Evolutionary conservation across 1,140 invertebrate genomes (phyloP).

Genomic region (Lucilia cuprina): DNA sequence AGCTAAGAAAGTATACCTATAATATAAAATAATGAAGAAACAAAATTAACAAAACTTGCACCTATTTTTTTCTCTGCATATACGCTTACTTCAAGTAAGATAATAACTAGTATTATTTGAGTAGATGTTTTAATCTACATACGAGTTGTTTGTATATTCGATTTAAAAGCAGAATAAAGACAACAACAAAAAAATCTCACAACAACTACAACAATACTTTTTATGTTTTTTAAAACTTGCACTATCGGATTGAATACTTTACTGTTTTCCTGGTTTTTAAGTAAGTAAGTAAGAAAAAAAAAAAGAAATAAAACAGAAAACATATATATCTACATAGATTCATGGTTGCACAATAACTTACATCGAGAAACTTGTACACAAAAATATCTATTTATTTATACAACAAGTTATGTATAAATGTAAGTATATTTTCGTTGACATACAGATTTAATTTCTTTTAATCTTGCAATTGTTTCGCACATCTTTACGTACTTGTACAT

Average conservation of each 20-base stretch:
- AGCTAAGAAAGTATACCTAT: no score
- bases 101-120: not conserved
- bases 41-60: no score
- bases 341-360: no score
- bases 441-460: constrained; percentile 37
- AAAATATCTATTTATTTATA: no score
- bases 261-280: constrained; percentile 23
- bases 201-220: no score
- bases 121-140: not conserved
- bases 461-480: constrained; percentile 34
- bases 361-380: no score
- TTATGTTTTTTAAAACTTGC: not conserved
- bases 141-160: not conserved
- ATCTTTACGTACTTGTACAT: not conserved
- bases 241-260: constrained; percentile 2
- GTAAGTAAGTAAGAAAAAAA: not conserved
- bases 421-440: not conserved
- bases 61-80: no score
- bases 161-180: not conserved
- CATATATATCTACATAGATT: not conserved
- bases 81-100: no score
- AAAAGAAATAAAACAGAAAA: no score
- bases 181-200: not conserved
- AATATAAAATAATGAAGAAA: no score
- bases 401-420: no score